Conservation (phyloP, 2,888 invertebrate genomes). For the Xestia sexstrigata region DNA sequence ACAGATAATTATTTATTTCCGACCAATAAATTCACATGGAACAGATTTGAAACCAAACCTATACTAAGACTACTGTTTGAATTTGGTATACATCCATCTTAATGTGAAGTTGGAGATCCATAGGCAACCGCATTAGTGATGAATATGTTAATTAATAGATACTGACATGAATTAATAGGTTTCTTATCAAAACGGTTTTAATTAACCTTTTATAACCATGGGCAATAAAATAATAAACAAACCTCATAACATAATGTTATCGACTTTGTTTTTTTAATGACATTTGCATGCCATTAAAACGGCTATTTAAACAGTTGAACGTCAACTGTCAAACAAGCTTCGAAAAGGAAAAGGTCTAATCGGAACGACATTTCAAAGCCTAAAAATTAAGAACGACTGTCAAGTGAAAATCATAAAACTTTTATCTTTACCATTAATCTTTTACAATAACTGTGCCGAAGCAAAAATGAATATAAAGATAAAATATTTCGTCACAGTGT, state of each 20-base stretch:
- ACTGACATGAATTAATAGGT: not conserved
- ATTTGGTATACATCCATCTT: not conserved
- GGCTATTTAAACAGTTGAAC: not conserved
- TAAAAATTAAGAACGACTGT: slow-evolving; percentile 38
- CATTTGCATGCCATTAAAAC: not conserved
- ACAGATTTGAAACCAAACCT: not conserved
- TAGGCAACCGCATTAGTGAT: not conserved
- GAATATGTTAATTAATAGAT: not conserved
- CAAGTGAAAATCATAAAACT: slow-evolving; percentile 42
- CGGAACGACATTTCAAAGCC: slow-evolving; percentile 8
- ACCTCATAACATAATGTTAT: not conserved
- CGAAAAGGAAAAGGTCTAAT: slow-evolving; percentile 10
- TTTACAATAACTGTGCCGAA: slow-evolving; percentile 50
- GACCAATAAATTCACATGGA: not conserved
- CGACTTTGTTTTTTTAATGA: not conserved
- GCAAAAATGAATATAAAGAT: slow-evolving; percentile 57
- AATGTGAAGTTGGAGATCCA: not conserved
- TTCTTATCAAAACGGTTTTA: not conserved
- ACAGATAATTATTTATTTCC: not conserved
- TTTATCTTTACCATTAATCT: slow-evolving; percentile 62
- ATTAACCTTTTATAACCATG: not conserved
- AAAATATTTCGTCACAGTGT: slow-evolving; percentile 58
- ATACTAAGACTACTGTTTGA: not conserved
- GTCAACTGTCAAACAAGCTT: not conserved
- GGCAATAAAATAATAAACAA: slow-evolving; percentile 1